These are phyloP conservation scores for Archivesica marissinica DNA, from an alignment of 1,140 invertebrate species.

Conservation along the genomic window DNA sequence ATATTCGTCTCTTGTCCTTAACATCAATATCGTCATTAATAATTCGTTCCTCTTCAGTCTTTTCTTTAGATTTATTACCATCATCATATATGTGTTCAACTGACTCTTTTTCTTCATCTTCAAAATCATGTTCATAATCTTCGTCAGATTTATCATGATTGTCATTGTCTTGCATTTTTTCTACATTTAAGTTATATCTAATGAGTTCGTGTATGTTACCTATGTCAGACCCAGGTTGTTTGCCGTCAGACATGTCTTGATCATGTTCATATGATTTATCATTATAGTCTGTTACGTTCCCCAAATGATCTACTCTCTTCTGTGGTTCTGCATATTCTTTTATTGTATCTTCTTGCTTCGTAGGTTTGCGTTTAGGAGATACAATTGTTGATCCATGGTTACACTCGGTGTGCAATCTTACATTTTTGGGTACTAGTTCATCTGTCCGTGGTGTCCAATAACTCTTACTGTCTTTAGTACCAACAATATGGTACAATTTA, in stretches of 20 bases:
- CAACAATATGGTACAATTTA: slow-evolving; percentile 47
- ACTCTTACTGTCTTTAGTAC: slow-evolving; percentile 32
- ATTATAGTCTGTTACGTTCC: no score
- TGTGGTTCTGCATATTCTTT: no score
- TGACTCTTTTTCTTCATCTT: background rate
- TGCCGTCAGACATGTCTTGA: no score
- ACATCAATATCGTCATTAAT: background rate
- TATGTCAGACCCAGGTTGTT: background rate
- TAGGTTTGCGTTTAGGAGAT: no score
- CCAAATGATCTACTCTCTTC: slow-evolving; percentile 9
- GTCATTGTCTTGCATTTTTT: background rate
- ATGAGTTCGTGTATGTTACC: slow-evolving; percentile 20
- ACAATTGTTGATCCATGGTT: no score
- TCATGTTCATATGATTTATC: no score
- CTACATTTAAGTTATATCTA: background rate
- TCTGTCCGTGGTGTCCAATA: slow-evolving; percentile 31
- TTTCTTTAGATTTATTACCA: background rate
- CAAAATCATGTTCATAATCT: slow-evolving; percentile 40
- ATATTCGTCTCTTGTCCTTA: background rate
- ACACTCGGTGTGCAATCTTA: no score
- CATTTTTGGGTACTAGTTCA: no score
- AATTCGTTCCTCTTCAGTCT: background rate
- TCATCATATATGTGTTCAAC: background rate
- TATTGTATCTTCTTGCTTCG: no score
- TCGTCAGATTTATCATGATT: background rate